Evolutionary conservation across 2,888 invertebrate genomes (phyloP).

Genomic region (Sphaeridia pumilis): DNA sequence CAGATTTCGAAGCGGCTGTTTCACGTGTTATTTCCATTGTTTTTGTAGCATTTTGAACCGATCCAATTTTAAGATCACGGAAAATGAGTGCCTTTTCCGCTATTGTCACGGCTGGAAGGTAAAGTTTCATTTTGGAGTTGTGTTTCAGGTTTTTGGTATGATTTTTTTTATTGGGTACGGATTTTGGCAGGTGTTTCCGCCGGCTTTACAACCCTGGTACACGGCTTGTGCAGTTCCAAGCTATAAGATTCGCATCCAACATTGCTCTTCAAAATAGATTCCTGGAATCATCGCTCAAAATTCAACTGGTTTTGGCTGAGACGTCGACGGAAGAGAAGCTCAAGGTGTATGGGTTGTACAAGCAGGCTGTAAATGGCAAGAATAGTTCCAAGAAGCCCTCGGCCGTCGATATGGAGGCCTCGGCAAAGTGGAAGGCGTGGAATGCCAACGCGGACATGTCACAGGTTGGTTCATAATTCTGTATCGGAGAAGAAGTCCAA

Average conservation of each 20-base stretch:
- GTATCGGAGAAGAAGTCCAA: no score
- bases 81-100: no score
- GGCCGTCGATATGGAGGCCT: constrained; percentile 1
- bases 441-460: constrained; percentile 2
- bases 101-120: no score
- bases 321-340: constrained; percentile 7
- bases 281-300: neutral
- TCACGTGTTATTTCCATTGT: no score
- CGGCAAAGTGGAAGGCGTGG: constrained; percentile 9
- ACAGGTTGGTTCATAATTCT: no score
- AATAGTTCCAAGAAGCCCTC: neutral
- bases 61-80: no score
- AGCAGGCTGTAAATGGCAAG: constrained; percentile 6
- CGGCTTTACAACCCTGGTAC: neutral
- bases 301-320: neutral
- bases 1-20: no score
- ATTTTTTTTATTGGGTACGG: no score
- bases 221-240: neutral
- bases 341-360: constrained; percentile 3
- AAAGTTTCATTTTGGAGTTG: no score
- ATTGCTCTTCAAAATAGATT: neutral
- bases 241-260: neutral
- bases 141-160: no score
- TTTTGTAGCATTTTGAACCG: no score
- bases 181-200: no score